A percentile compares a stretch with the other conserved stretches of the same genome.
Evolutionary conservation across 2,888 invertebrate species (phyloP).

Genomic region (Athetis lepigone): DNA sequence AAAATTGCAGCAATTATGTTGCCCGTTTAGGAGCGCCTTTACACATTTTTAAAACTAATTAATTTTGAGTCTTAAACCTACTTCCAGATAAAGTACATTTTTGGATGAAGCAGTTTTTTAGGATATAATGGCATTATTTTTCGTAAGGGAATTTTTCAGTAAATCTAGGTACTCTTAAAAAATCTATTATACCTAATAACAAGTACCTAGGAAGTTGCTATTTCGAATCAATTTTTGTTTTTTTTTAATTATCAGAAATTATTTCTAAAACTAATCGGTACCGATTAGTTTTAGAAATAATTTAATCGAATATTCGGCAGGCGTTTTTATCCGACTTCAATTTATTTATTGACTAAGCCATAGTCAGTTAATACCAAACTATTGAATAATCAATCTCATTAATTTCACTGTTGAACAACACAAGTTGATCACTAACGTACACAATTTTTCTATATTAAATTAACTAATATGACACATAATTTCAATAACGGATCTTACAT

Average conservation of each 20-base stretch:
- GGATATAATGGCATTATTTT: background rate
- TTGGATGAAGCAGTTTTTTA: constrained; percentile 35
- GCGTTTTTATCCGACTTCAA: too few species aligned
- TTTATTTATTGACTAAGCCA: constrained; percentile 9
- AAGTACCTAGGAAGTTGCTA: background rate
- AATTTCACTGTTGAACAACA: constrained; percentile 44
- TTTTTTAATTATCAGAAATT: constrained; percentile 9
- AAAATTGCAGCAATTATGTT: too few species aligned
- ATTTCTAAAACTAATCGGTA: background rate
- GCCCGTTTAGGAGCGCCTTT: too few species aligned
- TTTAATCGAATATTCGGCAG: too few species aligned
- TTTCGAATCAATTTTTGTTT: constrained; percentile 12
- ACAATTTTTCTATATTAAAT: constrained; percentile 33
- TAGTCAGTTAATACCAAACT: constrained; percentile 20
- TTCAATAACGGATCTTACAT: constrained; percentile 13
- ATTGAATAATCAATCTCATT: constrained; percentile 58
- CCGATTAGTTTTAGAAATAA: too few species aligned
- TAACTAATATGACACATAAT: constrained; percentile 60
- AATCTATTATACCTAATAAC: background rate
- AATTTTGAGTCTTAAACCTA: constrained; percentile 48
- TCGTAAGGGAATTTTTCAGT: background rate
- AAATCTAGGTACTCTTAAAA: background rate
- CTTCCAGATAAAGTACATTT: constrained; percentile 19
- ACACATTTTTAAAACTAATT: constrained; percentile 37
- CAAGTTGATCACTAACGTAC: constrained; percentile 23